Conservation (phyloP, 2,888 invertebrate species). For the Drosophila neotestacea region DNA sequence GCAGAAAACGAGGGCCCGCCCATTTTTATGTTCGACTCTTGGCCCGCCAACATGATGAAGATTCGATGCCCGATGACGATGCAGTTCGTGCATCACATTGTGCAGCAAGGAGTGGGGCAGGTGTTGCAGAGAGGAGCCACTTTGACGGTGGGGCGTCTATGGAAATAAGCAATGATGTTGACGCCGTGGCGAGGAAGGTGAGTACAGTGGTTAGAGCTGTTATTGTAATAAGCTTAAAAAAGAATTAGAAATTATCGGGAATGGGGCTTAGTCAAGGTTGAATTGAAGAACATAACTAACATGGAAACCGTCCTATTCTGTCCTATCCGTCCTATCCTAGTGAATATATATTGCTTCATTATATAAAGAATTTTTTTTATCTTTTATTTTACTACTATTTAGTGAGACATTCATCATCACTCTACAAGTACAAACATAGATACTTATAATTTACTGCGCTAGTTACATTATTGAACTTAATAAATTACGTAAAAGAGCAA, state of each 20-base stretch:
- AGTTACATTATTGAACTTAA: too few relatives aligned
- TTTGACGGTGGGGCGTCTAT: conserved; percentile 76
- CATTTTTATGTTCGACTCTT: conserved; percentile 69
- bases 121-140: conserved; percentile 21
- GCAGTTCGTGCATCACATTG: conserved; percentile 55
- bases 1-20: conserved; percentile 78
- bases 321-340: too few relatives aligned
- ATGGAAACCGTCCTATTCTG: too few relatives aligned
- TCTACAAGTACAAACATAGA: too few relatives aligned
- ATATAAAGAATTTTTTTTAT: too few relatives aligned
- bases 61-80: conserved; percentile 69
- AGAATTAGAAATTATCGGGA: neutral
- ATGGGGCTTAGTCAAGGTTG: neutral
- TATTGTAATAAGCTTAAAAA: neutral
- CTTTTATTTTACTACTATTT: too few relatives aligned
- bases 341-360: too few relatives aligned
- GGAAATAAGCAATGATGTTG: conserved; percentile 72
- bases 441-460: too few relatives aligned
- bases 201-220: conserved; percentile 24
- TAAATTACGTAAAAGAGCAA: too few relatives aligned
- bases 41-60: conserved; percentile 73
- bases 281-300: neutral
- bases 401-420: too few relatives aligned
- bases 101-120: conserved; percentile 17
- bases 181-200: conserved; percentile 55